phyloP scores from a whole-genome alignment of 2,797 vertebrate genomes.

The Halcyon chelicuti region DNA sequence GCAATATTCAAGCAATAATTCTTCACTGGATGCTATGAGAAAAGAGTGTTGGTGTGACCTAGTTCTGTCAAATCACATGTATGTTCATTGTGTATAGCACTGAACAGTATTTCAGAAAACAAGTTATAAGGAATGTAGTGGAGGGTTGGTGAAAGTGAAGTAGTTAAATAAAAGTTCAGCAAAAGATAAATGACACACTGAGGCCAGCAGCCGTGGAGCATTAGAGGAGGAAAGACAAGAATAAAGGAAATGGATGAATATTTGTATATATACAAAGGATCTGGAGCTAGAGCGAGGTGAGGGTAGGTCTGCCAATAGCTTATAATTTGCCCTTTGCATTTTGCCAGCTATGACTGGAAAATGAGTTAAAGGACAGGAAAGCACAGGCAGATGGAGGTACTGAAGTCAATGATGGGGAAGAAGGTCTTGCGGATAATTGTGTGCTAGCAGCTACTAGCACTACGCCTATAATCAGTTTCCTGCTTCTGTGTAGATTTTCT shows the following conservation, averaged over 20 bases:
- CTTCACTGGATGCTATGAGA: not conserved
- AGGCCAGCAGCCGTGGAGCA: not conserved
- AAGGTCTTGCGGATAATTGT: not conserved
- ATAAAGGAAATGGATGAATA: not conserved
- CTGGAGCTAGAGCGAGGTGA: not conserved
- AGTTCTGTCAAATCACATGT: not conserved
- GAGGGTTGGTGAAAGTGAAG: not conserved
- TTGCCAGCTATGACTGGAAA: not conserved
- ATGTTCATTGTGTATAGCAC: not conserved
- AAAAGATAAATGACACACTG: not conserved
- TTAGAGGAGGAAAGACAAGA: not conserved
- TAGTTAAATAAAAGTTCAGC: not conserved
- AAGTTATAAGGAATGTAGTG: not conserved
- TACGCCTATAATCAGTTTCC: not conserved
- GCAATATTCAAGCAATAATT: not conserved
- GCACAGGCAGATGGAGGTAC: fast-evolving
- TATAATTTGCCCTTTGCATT: not conserved
- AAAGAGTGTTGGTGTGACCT: not conserved
- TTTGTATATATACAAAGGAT: not conserved
- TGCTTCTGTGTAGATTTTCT: not conserved
- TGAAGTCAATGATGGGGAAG: not conserved
- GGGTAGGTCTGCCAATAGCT: not conserved
- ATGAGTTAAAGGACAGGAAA: not conserved
- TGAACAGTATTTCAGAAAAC: not conserved
- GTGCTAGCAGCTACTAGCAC: not conserved